These are phyloP conservation scores for Hypercompe scribonia DNA, from an alignment of 2,888 invertebrate genomes.

Conservation along the genomic window DNA sequence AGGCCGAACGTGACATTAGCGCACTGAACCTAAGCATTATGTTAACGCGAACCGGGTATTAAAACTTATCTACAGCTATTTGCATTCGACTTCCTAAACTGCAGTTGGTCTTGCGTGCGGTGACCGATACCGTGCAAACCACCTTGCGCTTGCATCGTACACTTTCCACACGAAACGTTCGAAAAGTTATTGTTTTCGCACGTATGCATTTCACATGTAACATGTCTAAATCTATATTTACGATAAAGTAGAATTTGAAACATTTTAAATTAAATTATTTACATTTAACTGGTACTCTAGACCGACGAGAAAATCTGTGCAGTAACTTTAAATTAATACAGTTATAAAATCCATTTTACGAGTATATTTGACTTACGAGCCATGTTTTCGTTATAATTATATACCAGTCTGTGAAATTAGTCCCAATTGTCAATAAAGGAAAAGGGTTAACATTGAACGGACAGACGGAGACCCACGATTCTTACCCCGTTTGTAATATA, in stretches of 20 bases:
- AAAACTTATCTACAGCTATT: constrained; percentile 85
- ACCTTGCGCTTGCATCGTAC: constrained; percentile 50
- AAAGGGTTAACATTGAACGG: constrained; percentile 10
- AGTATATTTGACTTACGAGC: not conserved
- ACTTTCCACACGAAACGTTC: constrained; percentile 49
- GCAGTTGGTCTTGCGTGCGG: constrained; percentile 61
- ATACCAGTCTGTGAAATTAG: not conserved
- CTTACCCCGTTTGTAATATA: not conserved
- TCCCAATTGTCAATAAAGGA: not conserved
- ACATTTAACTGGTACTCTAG: constrained; percentile 29
- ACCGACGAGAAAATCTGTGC: constrained; percentile 18
- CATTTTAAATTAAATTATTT: constrained; percentile 36
- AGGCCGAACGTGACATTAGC: constrained; percentile 85
- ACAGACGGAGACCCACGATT: constrained; percentile 3
- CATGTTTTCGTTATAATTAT: constrained; percentile 8
- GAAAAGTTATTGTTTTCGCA: constrained; percentile 48
- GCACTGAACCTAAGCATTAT: constrained; percentile 80
- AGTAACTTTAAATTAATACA: not conserved
- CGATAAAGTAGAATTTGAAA: constrained; percentile 41
- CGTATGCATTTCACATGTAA: constrained; percentile 49
- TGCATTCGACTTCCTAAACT: constrained; percentile 84
- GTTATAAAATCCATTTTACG: not conserved
- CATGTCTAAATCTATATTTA: constrained; percentile 48
- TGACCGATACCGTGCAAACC: constrained; percentile 37
- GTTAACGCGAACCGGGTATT: constrained; percentile 76